Conservation (phyloP, 2,888 invertebrate genomes). For the Abrostola tripartita region DNA sequence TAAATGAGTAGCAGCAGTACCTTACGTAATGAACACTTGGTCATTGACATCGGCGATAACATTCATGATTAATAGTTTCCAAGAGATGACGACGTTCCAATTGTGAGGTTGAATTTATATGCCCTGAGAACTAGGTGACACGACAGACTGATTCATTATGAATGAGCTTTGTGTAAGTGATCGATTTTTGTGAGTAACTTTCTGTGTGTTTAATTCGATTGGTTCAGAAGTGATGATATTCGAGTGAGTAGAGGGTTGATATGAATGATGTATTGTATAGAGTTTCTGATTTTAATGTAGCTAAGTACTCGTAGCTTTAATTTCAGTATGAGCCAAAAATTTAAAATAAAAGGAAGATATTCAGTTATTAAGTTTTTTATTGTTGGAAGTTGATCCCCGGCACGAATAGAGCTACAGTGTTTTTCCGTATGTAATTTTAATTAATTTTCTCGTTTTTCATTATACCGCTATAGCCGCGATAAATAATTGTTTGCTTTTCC, state of each 20-base stretch:
- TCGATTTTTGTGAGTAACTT: conserved; percentile 24
- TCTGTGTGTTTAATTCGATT: conserved; percentile 6
- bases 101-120: conserved; percentile 34
- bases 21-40: conserved; percentile 45
- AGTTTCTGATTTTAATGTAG: not conserved
- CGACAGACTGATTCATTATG: conserved; percentile 8
- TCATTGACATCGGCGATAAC: conserved; percentile 39
- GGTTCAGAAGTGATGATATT: not conserved
- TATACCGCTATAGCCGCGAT: too few species aligned
- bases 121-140: conserved; percentile 25
- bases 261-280: not conserved
- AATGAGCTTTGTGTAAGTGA: conserved; percentile 10
- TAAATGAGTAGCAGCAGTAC: conserved; percentile 39
- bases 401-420: too few species aligned
- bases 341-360: too few species aligned
- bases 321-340: too few species aligned
- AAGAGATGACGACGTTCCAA: conserved; percentile 34
- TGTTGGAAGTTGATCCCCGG: too few species aligned
- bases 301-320: not conserved
- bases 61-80: conserved; percentile 54
- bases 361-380: too few species aligned
- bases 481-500: too few species aligned
- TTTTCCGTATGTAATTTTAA: too few species aligned
- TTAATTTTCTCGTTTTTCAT: too few species aligned
- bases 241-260: not conserved